Conservation (phyloP, 1,140 invertebrate species). For the Galendromus occidentalis region DNA sequence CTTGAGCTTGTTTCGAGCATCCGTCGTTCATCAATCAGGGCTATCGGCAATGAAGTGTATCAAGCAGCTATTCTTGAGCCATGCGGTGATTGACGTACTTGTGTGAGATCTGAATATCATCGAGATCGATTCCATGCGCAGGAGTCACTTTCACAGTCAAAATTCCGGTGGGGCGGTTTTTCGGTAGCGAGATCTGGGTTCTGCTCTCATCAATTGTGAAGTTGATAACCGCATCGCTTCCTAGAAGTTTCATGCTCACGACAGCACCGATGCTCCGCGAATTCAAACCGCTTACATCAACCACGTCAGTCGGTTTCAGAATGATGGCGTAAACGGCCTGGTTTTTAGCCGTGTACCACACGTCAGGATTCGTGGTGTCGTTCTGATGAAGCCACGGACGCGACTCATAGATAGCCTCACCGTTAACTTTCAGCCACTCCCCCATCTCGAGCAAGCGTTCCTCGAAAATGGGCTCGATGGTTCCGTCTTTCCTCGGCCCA, state of each 20-base stretch:
- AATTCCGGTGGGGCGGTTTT: background rate
- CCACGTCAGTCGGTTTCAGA: constrained; percentile 25
- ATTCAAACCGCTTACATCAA: background rate
- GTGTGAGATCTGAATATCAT: no score
- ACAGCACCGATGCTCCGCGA: background rate
- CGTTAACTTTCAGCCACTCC: constrained; percentile 57
- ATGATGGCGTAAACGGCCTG: constrained; percentile 40
- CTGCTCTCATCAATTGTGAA: background rate
- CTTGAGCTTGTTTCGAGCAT: no score
- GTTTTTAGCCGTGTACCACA: constrained; percentile 15
- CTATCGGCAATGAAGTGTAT: no score
- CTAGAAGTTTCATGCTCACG: background rate
- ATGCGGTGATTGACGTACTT: no score
- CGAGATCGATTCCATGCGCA: no score
- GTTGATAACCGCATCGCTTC: background rate
- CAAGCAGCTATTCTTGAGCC: no score
- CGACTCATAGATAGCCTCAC: constrained; percentile 67
- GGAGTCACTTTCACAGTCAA: background rate
- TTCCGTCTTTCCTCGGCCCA: constrained; percentile 71
- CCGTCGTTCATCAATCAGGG: no score
- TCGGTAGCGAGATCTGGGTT: background rate
- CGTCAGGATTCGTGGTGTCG: constrained; percentile 39
- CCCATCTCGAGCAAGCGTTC: constrained; percentile 49
- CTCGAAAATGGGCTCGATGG: constrained; percentile 68
- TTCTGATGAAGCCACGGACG: constrained; percentile 59